phyloP scores from a whole-genome alignment of 2,113 vertebrate species.

The Alaudala cheleensis region DNA sequence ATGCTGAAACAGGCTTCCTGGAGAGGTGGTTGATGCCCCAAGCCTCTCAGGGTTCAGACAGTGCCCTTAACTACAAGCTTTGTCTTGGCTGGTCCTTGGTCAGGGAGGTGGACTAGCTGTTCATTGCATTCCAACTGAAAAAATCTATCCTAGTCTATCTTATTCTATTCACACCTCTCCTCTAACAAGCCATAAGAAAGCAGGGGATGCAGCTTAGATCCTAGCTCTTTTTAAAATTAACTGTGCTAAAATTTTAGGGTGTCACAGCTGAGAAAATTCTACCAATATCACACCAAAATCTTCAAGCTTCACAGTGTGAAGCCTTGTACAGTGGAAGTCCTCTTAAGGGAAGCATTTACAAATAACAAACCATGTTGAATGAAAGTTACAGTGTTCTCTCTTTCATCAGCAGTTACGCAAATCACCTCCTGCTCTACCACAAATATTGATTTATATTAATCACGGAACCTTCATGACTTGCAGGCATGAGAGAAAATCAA shows the following conservation, averaged over 20 bases:
- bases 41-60: neutral
- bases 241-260: neutral
- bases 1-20: neutral
- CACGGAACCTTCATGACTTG: constrained; percentile 34
- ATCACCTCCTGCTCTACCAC: constrained; percentile 33
- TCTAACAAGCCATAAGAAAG: neutral
- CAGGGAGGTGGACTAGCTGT: neutral
- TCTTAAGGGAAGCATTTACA: neutral
- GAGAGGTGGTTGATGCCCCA: neutral
- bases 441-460: constrained; percentile 66
- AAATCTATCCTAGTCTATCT: neutral
- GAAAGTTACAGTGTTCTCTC: neutral
- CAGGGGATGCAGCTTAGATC: neutral
- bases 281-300: neutral
- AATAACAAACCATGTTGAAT: neutral
- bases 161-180: neutral
- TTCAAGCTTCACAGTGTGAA: neutral
- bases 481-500: constrained; percentile 44
- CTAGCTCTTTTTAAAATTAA: neutral
- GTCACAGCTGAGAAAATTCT: neutral
- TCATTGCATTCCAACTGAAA: neutral
- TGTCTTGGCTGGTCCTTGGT: neutral
- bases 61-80: neutral
- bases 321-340: neutral
- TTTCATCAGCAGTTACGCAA: constrained; percentile 51